These are phyloP conservation scores for Philonicus albiceps DNA, from an alignment of 2,888 invertebrate genomes.

Conservation along the genomic window DNA sequence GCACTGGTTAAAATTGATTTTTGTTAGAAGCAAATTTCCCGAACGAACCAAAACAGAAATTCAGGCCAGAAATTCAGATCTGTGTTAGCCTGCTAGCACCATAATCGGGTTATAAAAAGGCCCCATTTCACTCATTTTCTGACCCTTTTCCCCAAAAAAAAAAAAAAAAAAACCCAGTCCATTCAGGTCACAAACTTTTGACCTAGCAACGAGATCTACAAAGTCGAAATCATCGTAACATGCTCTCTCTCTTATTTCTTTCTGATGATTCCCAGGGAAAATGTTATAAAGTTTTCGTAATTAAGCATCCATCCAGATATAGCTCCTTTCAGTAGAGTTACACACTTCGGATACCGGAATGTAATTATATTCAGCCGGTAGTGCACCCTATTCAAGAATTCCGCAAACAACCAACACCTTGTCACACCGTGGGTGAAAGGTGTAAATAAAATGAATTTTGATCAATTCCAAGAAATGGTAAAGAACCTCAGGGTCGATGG, in stretches of 20 bases:
- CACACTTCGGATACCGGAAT: neutral
- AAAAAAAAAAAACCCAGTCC: neutral
- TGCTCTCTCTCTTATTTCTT: neutral
- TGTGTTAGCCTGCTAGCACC: neutral
- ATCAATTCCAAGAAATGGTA: conserved; percentile 34
- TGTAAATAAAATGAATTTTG: conserved; percentile 43
- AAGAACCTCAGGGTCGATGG: neutral
- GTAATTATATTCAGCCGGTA: neutral
- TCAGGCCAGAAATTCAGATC: neutral
- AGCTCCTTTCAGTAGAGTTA: neutral
- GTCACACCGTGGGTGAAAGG: neutral
- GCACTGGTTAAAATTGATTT: conserved; percentile 3
- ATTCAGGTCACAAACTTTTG: conserved; percentile 10
- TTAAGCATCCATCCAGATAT: neutral
- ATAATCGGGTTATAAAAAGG: neutral
- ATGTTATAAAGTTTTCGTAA: neutral
- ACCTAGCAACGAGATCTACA: neutral
- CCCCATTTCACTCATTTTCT: neutral
- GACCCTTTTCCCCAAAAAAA: neutral
- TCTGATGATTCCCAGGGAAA: neutral
- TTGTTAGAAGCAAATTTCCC: neutral
- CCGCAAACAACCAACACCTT: neutral
- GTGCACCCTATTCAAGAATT: neutral
- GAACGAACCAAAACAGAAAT: neutral
- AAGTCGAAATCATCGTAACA: conserved; percentile 2